These are phyloP conservation scores for Microtus oregoni DNA, from an alignment of 2,113 vertebrate genomes.

Conservation along the genomic window DNA sequence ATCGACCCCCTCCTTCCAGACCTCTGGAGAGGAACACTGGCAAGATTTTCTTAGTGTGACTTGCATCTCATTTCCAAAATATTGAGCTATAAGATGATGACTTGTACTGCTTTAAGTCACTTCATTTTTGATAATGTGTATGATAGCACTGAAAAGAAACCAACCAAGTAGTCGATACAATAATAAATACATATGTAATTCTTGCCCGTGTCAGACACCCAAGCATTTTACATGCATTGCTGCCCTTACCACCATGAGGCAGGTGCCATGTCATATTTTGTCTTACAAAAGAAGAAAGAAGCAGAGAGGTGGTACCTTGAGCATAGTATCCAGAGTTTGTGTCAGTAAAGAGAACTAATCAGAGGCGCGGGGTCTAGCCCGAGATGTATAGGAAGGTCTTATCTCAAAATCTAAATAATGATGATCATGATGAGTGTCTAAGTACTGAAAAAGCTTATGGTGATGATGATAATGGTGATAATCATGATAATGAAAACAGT, in stretches of 20 bases:
- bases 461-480: no score
- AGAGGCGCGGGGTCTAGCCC: background rate
- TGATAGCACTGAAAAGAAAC: background rate
- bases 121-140: background rate
- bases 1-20: background rate
- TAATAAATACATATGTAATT: background rate
- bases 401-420: background rate
- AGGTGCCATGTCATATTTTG: background rate
- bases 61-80: background rate
- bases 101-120: background rate
- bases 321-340: no score
- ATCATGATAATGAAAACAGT: background rate
- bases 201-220: accelerated
- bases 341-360: no score
- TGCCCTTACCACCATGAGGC: background rate
- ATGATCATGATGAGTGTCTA: background rate
- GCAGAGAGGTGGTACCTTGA: background rate
- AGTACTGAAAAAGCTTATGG: background rate
- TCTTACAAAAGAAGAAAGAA: background rate
- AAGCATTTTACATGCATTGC: background rate
- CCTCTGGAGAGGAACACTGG: background rate
- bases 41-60: background rate
- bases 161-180: background rate
- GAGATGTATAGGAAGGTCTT: background rate
- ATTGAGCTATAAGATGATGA: background rate